These are phyloP conservation scores for Zapus hudsonius DNA, from an alignment of 2,113 vertebrate species.

Conservation along the genomic window DNA sequence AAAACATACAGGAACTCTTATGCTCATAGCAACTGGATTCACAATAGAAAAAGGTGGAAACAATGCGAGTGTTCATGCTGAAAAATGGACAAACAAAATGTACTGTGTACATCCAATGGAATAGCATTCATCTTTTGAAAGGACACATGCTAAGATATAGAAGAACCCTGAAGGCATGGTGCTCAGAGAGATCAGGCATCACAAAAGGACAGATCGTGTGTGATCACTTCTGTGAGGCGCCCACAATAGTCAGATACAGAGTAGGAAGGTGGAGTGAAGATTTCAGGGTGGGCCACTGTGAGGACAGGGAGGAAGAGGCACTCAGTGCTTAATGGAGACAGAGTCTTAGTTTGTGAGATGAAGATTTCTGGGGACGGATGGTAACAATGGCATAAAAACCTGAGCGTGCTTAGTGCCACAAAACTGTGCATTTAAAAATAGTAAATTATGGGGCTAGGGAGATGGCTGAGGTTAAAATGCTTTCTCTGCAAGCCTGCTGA, in stretches of 20 bases:
- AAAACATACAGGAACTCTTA: neutral
- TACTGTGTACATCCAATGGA: no score
- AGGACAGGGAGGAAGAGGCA: no score
- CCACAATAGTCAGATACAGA: neutral
- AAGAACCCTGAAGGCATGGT: no score
- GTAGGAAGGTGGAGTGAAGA: neutral
- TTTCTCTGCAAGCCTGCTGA: no score
- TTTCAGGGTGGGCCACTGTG: neutral
- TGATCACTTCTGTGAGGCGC: neutral
- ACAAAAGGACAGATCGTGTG: neutral
- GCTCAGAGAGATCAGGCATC: neutral
- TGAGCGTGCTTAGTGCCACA: neutral
- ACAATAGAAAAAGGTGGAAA: neutral
- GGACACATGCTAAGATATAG: no score
- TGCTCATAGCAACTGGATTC: neutral
- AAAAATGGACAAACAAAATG: no score
- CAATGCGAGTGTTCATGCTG: neutral
- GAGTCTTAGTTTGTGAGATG: neutral
- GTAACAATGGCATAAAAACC: neutral
- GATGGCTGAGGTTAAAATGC: no score
- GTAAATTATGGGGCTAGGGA: no score
- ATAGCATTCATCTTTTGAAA: no score
- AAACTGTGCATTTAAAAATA: neutral
- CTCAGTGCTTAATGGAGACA: neutral
- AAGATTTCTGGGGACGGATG: neutral